phyloP scores from a whole-genome alignment of 2,888 invertebrate species.

The Harpagoxenus sublaevis region DNA sequence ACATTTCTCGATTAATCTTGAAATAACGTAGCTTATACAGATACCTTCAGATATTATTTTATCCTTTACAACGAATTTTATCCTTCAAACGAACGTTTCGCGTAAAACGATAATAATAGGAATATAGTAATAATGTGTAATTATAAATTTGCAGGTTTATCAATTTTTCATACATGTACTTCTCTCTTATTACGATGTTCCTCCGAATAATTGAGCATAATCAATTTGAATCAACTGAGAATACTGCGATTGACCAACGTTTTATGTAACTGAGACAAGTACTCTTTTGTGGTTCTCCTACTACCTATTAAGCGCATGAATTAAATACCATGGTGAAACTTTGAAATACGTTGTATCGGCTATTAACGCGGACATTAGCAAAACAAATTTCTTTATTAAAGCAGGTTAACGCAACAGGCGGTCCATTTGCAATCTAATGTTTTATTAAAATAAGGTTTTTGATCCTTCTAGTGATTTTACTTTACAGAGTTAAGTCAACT shows the following conservation, averaged over 20 bases:
- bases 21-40: constrained; percentile 5
- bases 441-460: constrained; percentile 51
- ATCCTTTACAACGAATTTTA: not conserved
- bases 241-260: not conserved
- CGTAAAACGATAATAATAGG: not conserved
- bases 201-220: not conserved
- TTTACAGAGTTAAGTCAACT: not conserved
- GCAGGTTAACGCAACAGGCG: constrained; percentile 68
- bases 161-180: not conserved
- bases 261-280: not conserved
- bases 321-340: constrained; percentile 61
- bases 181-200: not conserved
- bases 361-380: constrained; percentile 66
- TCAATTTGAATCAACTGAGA: not conserved
- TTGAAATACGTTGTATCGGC: constrained; percentile 61
- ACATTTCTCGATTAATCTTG: not conserved
- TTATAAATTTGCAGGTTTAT: constrained; percentile 8
- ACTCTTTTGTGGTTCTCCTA: constrained; percentile 24
- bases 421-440: constrained; percentile 60
- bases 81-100: not conserved
- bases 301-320: constrained; percentile 52
- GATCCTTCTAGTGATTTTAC: not conserved
- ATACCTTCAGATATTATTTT: not conserved
- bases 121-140: not conserved
- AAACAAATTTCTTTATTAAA: constrained; percentile 53